Base-by-base conservation (phyloP, 2,113 vertebrate genomes). In the Pavo muticus region DNA sequence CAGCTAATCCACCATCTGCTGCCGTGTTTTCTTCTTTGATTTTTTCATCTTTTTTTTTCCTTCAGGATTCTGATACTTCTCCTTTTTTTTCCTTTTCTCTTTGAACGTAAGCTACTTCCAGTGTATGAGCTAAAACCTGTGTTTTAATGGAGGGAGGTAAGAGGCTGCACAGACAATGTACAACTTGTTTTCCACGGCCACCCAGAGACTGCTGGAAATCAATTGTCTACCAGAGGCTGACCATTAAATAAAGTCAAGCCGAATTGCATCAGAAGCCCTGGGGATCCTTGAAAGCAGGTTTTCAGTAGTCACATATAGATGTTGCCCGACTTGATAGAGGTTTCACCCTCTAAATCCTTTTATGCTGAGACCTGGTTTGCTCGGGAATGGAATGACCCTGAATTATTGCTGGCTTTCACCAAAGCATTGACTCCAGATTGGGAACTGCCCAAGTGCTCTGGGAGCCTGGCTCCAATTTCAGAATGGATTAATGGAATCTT, bases 181-280 rank as follows among this genome's bases (percentile, higher is more conserved):
- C 93, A 88, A 57, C 61, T 75, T 64, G 72, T 86, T 87, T 81
- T 84, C 85, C 27, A 10, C 1, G 64, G 20, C 78, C 79, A 93
- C 85, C 39, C 72, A n/a, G 90, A 72, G 79, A 29, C 65, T 74
- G 83, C 65, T 72, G 77, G 72, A 57, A 93, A 88, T 86, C 72
- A 20, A 52, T 87, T 30, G 76, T 40, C 82, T 93, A 21, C 81
- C 44, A 29, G 59, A 76, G 74, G 67, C 80, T 89, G 81, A 21
- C 60, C 59, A 74, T 88, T 71, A 83, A 87, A 76, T n/a, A 79
- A 86, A 83, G 45, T 74, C 54, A 74, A 90, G 35, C 73, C 70
- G 72, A 77, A 81, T 45, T 2, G 1, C 74, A 63, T 52, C 13
- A 24, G 69, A 44, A 84, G 37, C 76, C 44, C 30, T 12, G 79